These are phyloP conservation scores for Stenotaenia linearis DNA, from an alignment of 2,888 invertebrate species.

Conservation along the genomic window DNA sequence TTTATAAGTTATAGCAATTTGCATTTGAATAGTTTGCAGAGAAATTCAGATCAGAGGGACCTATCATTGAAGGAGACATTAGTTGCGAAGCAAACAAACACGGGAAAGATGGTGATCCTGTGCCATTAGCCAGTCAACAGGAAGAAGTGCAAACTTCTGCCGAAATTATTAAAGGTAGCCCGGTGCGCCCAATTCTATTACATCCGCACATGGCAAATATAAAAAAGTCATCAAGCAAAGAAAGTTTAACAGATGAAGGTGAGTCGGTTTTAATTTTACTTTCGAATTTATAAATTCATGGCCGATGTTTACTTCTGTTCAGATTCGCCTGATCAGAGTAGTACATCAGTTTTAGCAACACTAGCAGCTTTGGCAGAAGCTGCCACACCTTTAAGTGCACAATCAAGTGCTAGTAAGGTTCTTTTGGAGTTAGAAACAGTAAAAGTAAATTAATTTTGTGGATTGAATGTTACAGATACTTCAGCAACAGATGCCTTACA, in stretches of 20 bases:
- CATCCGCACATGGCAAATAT: slow-evolving; percentile 33
- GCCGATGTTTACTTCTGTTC: slow-evolving; percentile 28
- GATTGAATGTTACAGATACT: background rate
- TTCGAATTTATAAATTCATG: background rate
- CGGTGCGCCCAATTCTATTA: slow-evolving; percentile 33
- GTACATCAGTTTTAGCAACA: slow-evolving; percentile 49
- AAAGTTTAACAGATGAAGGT: slow-evolving; percentile 26
- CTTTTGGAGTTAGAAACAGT: background rate
- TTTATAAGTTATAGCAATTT: background rate
- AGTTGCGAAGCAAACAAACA: background rate
- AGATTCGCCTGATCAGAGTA: slow-evolving; percentile 44
- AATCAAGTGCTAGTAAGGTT: slow-evolving; percentile 36
- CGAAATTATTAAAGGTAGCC: slow-evolving; percentile 3
- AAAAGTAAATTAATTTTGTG: background rate
- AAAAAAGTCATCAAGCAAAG: background rate
- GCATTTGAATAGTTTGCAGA: slow-evolving; percentile 8
- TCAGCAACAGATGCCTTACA: slow-evolving; percentile 48
- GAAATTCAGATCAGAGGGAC: slow-evolving; percentile 13
- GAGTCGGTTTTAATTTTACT: background rate
- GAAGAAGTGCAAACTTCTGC: slow-evolving; percentile 27
- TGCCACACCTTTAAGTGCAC: slow-evolving; percentile 43
- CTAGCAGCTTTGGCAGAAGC: slow-evolving; percentile 50
- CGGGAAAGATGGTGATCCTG: background rate
- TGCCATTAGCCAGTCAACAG: slow-evolving; percentile 28
- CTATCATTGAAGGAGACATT: background rate